These are phyloP conservation scores for Scatophagus argus DNA, from an alignment of 2,113 vertebrate genomes.

Conservation along the genomic window DNA sequence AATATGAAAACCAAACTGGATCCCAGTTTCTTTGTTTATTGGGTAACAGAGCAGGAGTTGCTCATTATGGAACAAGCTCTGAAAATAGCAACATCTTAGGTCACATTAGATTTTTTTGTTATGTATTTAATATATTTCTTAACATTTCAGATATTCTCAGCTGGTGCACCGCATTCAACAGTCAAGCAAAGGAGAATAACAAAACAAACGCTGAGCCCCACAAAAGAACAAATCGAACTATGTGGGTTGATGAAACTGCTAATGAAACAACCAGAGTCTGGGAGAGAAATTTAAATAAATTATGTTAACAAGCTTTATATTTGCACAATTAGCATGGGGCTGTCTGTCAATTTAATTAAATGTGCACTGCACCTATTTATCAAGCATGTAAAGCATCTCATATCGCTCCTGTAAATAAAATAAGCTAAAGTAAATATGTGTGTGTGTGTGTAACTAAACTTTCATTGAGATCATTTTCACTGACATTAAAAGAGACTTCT, in stretches of 20 bases:
- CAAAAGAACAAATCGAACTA: conserved; percentile 21
- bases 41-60: conserved; percentile 13
- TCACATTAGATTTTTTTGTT: background rate
- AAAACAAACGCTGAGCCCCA: conserved; percentile 6
- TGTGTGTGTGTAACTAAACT: conserved; percentile 22
- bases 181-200: background rate
- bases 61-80: conserved; percentile 33
- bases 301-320: conserved; percentile 40
- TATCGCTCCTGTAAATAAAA: conserved; percentile 29
- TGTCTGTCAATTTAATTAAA: conserved; percentile 37
- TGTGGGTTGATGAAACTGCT: conserved; percentile 21
- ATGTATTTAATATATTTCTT: background rate
- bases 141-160: background rate
- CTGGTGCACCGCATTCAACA: background rate
- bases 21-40: conserved; percentile 69
- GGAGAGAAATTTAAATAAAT: conserved; percentile 60
- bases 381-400: too few species aligned
- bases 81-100: background rate
- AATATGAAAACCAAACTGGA: conserved; percentile 20
- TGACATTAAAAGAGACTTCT: background rate
- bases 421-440: conserved; percentile 25
- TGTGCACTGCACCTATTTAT: conserved; percentile 42
- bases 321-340: conserved; percentile 42
- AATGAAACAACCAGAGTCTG: conserved; percentile 46
- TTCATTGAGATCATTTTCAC: conserved; percentile 13